Evolutionary conservation across 2,113 vertebrate genomes (phyloP).

Genomic region (Silurus meridionalis): DNA sequence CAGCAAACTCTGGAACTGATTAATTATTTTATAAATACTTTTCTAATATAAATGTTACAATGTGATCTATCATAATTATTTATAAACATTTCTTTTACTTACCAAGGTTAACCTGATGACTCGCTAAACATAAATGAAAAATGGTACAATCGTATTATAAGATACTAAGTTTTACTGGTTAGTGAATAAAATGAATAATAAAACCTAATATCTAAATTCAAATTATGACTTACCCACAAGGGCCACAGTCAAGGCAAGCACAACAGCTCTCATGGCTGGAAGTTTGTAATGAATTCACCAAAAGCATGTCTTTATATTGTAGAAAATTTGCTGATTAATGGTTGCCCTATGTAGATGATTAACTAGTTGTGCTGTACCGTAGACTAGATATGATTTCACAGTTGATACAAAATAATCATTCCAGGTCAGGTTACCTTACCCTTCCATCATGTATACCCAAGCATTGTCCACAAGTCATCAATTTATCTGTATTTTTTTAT

Average conservation of each 20-base stretch:
- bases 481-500: too few species aligned
- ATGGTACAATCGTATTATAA: background rate
- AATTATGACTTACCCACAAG: slow-evolving; percentile 76
- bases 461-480: too few species aligned
- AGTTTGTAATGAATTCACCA: slow-evolving; percentile 45
- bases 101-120: slow-evolving; percentile 58
- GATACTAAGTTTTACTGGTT: background rate
- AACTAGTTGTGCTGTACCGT: background rate
- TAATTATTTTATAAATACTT: background rate
- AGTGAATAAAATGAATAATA: background rate
- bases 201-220: background rate
- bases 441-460: too few species aligned
- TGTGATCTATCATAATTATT: background rate
- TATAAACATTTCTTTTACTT: slow-evolving; percentile 19
- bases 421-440: too few species aligned
- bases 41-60: background rate
- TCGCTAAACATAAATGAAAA: slow-evolving; percentile 40
- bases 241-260: slow-evolving; percentile 74
- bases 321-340: slow-evolving; percentile 47
- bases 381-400: too few species aligned
- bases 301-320: slow-evolving; percentile 54
- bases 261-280: slow-evolving; percentile 77
- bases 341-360: slow-evolving; percentile 24
- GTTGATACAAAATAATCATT: too few species aligned
- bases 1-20: slow-evolving; percentile 72